These are phyloP conservation scores for Agrilus cyanescens DNA, from an alignment of 2,888 invertebrate genomes.

Conservation along the genomic window DNA sequence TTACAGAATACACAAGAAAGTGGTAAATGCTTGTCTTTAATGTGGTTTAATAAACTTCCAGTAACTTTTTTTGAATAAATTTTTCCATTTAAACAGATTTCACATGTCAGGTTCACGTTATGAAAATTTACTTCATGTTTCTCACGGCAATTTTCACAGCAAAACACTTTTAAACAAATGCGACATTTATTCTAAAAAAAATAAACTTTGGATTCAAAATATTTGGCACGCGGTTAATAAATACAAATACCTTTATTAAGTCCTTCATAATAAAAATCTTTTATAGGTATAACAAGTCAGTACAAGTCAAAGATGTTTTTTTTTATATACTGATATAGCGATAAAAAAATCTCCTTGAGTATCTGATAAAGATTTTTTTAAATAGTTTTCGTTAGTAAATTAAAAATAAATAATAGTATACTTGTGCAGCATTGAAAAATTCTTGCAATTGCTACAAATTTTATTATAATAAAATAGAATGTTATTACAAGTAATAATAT, in stretches of 20 bases:
- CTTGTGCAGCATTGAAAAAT: no score
- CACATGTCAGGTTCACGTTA: slow-evolving; percentile 23
- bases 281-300: no score
- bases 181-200: slow-evolving; percentile 27
- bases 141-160: slow-evolving; percentile 26
- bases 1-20: slow-evolving; percentile 26
- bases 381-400: no score
- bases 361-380: no score
- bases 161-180: slow-evolving; percentile 25
- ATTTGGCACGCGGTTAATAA: not conserved
- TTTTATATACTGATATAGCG: no score
- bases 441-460: no score
- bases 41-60: slow-evolving; percentile 20
- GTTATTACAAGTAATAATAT: no score
- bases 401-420: no score
- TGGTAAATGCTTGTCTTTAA: slow-evolving; percentile 24
- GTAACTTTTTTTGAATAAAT: slow-evolving; percentile 15
- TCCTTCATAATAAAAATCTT: not conserved
- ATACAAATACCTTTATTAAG: not conserved
- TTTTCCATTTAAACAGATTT: slow-evolving; percentile 26
- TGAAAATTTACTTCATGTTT: slow-evolving; percentile 25
- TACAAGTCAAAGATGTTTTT: no score
- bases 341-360: no score
- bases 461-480: no score
- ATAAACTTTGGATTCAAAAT: not conserved